phyloP scores from a whole-genome alignment of 1,140 invertebrate genomes.

The Bombus huntii region DNA sequence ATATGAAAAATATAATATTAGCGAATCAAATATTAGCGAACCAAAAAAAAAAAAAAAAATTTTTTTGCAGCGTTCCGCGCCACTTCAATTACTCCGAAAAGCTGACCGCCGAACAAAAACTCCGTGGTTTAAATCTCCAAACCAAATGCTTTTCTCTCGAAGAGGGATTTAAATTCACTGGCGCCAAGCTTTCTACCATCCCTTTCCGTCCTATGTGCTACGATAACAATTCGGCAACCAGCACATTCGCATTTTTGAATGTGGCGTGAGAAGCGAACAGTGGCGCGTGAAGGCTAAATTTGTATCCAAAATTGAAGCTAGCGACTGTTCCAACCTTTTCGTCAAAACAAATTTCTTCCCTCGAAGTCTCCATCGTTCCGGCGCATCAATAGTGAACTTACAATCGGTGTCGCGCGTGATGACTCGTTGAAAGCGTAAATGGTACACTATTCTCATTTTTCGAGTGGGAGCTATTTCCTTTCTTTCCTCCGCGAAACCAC shows the following conservation, averaged over 20 bases:
- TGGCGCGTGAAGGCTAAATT: neutral
- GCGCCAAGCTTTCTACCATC: neutral
- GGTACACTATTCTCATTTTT: no score
- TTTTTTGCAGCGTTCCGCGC: no score
- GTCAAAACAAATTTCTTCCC: neutral
- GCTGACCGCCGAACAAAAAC: neutral
- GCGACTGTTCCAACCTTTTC: neutral
- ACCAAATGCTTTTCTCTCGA: neutral
- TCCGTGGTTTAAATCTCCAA: conserved; percentile 10
- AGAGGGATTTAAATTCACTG: neutral
- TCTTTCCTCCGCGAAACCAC: neutral
- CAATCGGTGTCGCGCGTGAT: neutral
- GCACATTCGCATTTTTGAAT: neutral
- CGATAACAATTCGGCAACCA: neutral
- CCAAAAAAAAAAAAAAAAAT: no score
- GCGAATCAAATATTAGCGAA: neutral
- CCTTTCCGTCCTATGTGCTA: neutral
- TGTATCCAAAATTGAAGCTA: neutral
- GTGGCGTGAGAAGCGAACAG: neutral
- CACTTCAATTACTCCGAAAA: neutral
- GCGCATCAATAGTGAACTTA: neutral
- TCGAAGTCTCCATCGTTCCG: neutral
- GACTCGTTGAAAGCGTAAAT: neutral
- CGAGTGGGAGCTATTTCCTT: neutral
- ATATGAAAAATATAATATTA: no score